These are phyloP conservation scores for Lepetodrilus schrolli DNA, from an alignment of 2,888 invertebrate species.

Conservation along the genomic window DNA sequence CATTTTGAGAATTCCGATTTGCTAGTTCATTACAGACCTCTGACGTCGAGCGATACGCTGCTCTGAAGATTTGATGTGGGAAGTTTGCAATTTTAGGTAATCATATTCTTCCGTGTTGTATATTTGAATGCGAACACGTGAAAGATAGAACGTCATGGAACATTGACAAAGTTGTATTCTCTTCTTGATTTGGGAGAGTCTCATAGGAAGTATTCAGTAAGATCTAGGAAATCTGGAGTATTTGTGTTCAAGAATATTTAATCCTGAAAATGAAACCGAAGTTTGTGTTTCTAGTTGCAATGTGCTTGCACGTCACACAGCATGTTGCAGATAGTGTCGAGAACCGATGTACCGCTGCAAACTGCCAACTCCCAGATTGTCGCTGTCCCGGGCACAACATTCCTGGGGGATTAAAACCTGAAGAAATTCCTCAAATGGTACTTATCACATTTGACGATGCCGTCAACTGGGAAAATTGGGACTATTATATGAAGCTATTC, in stretches of 20 bases:
- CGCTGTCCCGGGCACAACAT: constrained; percentile 55
- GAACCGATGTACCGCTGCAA: constrained; percentile 31
- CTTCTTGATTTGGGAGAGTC: too few relatives aligned
- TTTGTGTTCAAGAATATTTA: too few relatives aligned
- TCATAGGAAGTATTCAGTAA: too few relatives aligned
- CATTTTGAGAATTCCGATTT: constrained; percentile 16
- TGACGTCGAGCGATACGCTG: neutral
- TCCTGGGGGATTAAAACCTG: constrained; percentile 38
- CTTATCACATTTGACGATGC: constrained; percentile 69
- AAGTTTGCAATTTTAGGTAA: neutral
- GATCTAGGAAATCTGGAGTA: too few relatives aligned
- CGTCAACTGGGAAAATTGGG: constrained; percentile 57
- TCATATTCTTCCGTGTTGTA: neutral
- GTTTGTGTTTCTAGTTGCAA: neutral
- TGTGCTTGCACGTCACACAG: neutral
- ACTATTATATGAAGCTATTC: constrained; percentile 48
- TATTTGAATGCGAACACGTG: constrained; percentile 1
- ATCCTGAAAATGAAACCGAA: neutral
- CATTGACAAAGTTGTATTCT: too few relatives aligned
- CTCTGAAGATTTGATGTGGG: neutral
- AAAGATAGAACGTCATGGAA: neutral
- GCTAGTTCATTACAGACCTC: constrained; percentile 12
- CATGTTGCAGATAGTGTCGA: neutral
- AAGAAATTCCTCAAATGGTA: constrained; percentile 65
- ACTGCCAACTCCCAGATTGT: constrained; percentile 58